phyloP scores from a whole-genome alignment of 2,797 vertebrate species.

The Chiloscyllium punctatum region DNA sequence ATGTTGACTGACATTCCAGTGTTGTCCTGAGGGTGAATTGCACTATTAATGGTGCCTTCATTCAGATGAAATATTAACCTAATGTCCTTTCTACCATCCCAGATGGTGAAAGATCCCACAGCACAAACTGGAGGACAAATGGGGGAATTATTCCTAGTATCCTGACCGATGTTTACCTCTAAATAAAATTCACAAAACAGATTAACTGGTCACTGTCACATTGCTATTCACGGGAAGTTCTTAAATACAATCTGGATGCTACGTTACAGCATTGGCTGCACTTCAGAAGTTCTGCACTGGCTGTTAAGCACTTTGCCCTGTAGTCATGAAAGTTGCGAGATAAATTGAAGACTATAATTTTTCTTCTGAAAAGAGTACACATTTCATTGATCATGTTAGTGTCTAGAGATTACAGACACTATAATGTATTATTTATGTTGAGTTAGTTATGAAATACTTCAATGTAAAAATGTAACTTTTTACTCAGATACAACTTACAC shows the following conservation, averaged over 20 bases:
- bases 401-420: neutral
- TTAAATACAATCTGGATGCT: neutral
- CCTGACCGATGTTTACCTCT: neutral
- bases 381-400: neutral
- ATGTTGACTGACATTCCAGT: neutral
- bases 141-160: neutral
- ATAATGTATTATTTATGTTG: neutral
- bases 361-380: neutral
- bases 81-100: neutral
- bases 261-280: neutral
- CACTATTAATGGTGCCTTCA: too few relatives aligned
- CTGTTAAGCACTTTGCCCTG: neutral
- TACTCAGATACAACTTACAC: neutral
- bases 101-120: neutral
- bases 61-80: neutral
- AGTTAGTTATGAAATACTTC: neutral
- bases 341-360: neutral
- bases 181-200: neutral
- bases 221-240: neutral
- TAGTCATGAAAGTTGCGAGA: neutral
- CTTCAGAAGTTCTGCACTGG: neutral
- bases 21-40: too few relatives aligned
- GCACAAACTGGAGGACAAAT: neutral
- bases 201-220: neutral
- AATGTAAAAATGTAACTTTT: neutral